Base-by-base conservation (phyloP, 2,888 invertebrate species). In the Acanthoscelides obtectus region DNA sequence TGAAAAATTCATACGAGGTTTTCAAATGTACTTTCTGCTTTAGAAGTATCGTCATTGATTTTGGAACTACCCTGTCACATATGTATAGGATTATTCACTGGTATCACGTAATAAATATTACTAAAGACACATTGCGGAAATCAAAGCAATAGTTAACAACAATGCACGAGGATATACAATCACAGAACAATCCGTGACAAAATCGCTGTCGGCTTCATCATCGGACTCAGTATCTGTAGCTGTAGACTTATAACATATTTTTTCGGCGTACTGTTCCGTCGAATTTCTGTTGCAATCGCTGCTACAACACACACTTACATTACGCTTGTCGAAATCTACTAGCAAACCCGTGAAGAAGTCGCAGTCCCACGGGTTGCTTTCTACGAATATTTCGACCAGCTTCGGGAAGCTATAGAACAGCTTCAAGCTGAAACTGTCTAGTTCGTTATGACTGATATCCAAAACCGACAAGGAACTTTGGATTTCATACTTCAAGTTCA, bases 341-440 rank as follows among this genome's bases (percentile, higher is more conserved):
- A 79, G 81, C 83, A 85, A 83, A 69, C 82, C 79, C 12, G 80
- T 77, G 67, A 84, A 78, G 79, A 83, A 82, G 73, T 84, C 83
- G 76, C 85, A 85, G 70, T 77, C 79, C 79, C 83, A 84, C 0
- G 78, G 75, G 76, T 85, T 85, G 70, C 79, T 79, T 12, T 78
- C 80, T n/a, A 85, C 72, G 72, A 81, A 80, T 45, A 85, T 75
- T 74, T 85, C 83, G 70, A 79, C 80, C 27, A 85, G 73, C 71
- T 80, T 79, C 69, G 83, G 83, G 68, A 84, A 74, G 75, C 83
- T 83, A 70, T 80, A 74, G 22, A 85, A 71, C 69, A 81, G 71
- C 72, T 80, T 80, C 74, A 82, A 85, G 76, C 84, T 80, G 68
- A 84, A 80, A 66, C 72, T 74, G 17, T 78, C 79, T 66, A 85